Evolutionary conservation across 64 coral and sea anemone species (phyloP).

Genomic region (Hydrozoanthus tunicans): DNA sequence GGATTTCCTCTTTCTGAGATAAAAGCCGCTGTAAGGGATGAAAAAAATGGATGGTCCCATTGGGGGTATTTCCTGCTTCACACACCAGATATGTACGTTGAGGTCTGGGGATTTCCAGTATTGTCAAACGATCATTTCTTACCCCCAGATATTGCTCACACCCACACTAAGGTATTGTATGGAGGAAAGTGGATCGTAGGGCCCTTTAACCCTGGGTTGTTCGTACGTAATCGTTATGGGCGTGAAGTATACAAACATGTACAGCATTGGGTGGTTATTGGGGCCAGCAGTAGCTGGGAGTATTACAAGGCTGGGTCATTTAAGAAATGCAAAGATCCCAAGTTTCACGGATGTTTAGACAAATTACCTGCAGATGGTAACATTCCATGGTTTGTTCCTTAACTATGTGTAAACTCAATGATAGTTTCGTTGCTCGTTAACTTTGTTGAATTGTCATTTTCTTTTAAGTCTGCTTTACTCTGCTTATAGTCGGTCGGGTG

Average conservation of each 20-base stretch:
- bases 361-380: not conserved
- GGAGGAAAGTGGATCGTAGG: constrained; percentile 23
- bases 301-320: constrained; percentile 12
- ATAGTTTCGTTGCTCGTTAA: no score
- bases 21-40: not conserved
- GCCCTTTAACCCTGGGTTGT: constrained; percentile 34
- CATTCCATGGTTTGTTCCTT: not conserved
- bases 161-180: not conserved
- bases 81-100: not conserved
- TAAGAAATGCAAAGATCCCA: constrained; percentile 6
- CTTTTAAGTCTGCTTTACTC: no score
- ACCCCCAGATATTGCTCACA: not conserved
- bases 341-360: constrained; percentile 25
- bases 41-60: not conserved
- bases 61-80: not conserved
- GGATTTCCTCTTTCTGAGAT: not conserved
- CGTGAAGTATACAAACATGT: constrained; percentile 3
- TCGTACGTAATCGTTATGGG: constrained; percentile 35
- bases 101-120: constrained; percentile 35
- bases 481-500: no score
- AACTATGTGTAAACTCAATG: not conserved
- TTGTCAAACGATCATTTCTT: not conserved
- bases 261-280: not conserved
- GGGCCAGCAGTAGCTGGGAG: not conserved
- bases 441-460: no score